These are phyloP conservation scores for Diplosoma virens DNA, from an alignment of 23 tunicate species.

Conservation along the genomic window DNA sequence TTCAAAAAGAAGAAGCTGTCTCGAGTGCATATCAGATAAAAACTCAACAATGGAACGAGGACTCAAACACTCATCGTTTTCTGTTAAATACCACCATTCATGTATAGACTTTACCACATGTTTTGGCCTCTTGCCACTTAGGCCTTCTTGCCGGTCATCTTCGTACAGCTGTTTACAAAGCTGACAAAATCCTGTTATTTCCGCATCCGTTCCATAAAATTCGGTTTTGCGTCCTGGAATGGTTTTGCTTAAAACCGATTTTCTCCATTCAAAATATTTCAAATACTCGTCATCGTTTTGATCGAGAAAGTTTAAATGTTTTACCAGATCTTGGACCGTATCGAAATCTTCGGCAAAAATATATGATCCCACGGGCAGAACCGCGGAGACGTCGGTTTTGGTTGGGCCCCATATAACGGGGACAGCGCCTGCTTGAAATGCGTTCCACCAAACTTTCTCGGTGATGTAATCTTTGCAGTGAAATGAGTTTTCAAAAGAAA, in stretches of 20 bases:
- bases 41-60: neutral
- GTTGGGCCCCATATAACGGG: constrained; percentile 65
- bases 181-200: constrained; percentile 11
- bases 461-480: constrained; percentile 61
- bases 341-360: constrained; percentile 53
- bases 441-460: constrained; percentile 30
- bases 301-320: constrained; percentile 29
- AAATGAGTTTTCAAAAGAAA: constrained; percentile 58
- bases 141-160: constrained; percentile 15
- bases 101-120: neutral
- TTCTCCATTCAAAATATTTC: constrained; percentile 47
- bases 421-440: constrained; percentile 32
- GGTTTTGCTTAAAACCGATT: neutral
- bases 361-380: constrained; percentile 34
- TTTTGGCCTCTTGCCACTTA: constrained; percentile 15
- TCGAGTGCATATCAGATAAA: neutral
- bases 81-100: constrained; percentile 41
- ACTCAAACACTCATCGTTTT: constrained; percentile 10
- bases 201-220: neutral
- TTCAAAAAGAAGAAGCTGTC: neutral
- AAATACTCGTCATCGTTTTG: constrained; percentile 14
- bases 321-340: constrained; percentile 7
- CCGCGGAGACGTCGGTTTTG: constrained; percentile 23
- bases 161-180: constrained; percentile 29
- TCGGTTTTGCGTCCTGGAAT: neutral